A percentile compares a stretch with the other conserved stretches of the same genome.
These are phyloP conservation scores for Corythoichthys intestinalis DNA, from an alignment of 2,113 vertebrate genomes.

Conservation along the genomic window DNA sequence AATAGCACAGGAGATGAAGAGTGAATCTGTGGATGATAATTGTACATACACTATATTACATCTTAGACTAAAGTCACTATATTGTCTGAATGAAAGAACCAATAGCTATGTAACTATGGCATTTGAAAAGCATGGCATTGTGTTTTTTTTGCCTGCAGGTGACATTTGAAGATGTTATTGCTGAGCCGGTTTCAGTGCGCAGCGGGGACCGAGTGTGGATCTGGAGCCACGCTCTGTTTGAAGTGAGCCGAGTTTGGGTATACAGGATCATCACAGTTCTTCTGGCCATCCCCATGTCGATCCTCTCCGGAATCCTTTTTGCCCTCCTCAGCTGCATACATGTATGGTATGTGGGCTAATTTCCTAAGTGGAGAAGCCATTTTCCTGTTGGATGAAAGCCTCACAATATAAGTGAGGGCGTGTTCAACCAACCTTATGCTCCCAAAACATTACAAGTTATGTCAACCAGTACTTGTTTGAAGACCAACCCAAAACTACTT, in stretches of 20 bases:
- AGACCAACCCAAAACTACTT: not conserved
- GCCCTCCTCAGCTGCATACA: conserved; percentile 72
- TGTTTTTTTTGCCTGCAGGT: conserved; percentile 53
- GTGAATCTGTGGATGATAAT: too few relatives aligned
- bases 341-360: conserved; percentile 63
- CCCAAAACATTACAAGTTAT: not conserved
- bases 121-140: too few relatives aligned
- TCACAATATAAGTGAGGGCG: not conserved
- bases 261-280: conserved; percentile 68
- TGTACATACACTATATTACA: too few relatives aligned
- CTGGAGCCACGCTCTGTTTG: conserved; percentile 76
- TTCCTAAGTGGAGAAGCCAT: not conserved
- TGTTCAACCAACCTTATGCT: not conserved
- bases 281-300: conserved; percentile 67
- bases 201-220: conserved; percentile 76
- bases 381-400: not conserved
- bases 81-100: too few relatives aligned
- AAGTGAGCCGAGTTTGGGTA: conserved; percentile 71
- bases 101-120: too few relatives aligned
- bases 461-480: too few relatives aligned
- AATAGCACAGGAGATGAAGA: too few relatives aligned
- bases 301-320: conserved; percentile 68
- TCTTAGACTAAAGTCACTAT: too few relatives aligned
- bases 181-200: conserved; percentile 69
- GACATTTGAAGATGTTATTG: conserved; percentile 76